These are phyloP conservation scores for Baryphthengus martii DNA, from an alignment of 2,113 vertebrate species.

Conservation along the genomic window DNA sequence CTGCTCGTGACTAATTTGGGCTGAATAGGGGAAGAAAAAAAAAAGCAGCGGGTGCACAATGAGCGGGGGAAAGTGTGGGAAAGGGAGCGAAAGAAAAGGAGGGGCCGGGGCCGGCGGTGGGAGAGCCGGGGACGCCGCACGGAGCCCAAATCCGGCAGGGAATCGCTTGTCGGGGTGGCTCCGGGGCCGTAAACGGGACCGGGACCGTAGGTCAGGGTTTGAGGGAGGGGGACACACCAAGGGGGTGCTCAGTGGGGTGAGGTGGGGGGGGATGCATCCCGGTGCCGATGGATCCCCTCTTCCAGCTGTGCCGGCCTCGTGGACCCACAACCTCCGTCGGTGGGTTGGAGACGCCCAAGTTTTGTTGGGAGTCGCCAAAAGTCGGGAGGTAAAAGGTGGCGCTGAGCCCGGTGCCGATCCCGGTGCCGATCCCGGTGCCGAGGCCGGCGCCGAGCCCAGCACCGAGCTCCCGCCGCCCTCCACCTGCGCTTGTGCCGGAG, in stretches of 20 bases:
- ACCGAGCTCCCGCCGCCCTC: too few species aligned
- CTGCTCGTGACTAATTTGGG: slow-evolving; percentile 69
- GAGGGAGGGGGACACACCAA: not conserved
- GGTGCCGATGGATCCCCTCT: not conserved
- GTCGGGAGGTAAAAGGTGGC: not conserved
- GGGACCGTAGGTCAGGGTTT: slow-evolving; percentile 15
- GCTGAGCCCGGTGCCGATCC: not conserved
- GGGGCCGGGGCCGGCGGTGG: slow-evolving; percentile 9
- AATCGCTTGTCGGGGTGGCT: slow-evolving; percentile 33
- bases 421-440: too few species aligned
- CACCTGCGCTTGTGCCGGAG: too few species aligned
- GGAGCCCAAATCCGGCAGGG: slow-evolving; percentile 59
- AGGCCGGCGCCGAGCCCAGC: not conserved
- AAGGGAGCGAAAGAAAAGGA: slow-evolving; percentile 50
- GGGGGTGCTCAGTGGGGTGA: not conserved
- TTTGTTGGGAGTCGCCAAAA: not conserved
- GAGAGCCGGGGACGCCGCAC: slow-evolving; percentile 31
- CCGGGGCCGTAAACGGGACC: not conserved
- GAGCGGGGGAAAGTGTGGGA: slow-evolving; percentile 66
- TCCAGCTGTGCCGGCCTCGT: not conserved
- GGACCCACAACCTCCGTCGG: not conserved
- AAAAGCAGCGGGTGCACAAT: slow-evolving; percentile 54
- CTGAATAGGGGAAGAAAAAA: slow-evolving; percentile 62
- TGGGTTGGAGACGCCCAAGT: not conserved
- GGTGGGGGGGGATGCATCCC: not conserved